These are phyloP conservation scores for Rhopalosiphum padi DNA, from an alignment of 1,140 invertebrate genomes.

Conservation along the genomic window DNA sequence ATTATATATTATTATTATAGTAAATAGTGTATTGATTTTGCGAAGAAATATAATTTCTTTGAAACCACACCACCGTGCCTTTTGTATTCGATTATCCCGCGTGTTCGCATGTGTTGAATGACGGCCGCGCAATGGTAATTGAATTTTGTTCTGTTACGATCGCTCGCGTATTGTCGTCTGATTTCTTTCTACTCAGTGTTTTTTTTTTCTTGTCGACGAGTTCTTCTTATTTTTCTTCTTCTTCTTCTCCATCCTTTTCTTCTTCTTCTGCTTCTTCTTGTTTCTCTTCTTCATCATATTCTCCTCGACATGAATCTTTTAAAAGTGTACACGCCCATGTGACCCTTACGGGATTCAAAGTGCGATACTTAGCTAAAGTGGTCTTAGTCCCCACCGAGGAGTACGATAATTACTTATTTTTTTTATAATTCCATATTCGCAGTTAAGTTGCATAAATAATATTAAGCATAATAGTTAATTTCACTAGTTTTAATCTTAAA, in stretches of 20 bases:
- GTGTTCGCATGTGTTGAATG: neutral
- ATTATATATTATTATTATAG: neutral
- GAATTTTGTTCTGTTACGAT: neutral
- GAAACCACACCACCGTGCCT: neutral
- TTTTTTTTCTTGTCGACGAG: neutral
- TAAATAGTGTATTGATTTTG: neutral
- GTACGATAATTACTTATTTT: neutral
- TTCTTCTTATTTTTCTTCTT: too few species aligned
- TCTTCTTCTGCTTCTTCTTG: neutral
- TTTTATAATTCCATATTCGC: neutral
- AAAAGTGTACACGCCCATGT: neutral
- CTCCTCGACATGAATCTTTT: neutral
- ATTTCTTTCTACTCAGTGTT: neutral
- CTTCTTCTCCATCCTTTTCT: neutral
- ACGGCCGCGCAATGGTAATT: neutral
- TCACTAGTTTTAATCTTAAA: too few species aligned
- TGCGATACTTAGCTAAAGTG: neutral
- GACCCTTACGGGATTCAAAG: neutral
- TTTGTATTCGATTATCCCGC: conserved; percentile 5
- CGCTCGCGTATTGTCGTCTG: neutral
- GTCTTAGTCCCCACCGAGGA: neutral
- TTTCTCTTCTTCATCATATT: neutral
- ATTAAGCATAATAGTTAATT: neutral
- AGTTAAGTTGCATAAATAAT: too few species aligned
- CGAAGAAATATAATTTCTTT: neutral